These are phyloP conservation scores for Lymantria dispar DNA, from an alignment of 2,888 invertebrate species.

Conservation along the genomic window DNA sequence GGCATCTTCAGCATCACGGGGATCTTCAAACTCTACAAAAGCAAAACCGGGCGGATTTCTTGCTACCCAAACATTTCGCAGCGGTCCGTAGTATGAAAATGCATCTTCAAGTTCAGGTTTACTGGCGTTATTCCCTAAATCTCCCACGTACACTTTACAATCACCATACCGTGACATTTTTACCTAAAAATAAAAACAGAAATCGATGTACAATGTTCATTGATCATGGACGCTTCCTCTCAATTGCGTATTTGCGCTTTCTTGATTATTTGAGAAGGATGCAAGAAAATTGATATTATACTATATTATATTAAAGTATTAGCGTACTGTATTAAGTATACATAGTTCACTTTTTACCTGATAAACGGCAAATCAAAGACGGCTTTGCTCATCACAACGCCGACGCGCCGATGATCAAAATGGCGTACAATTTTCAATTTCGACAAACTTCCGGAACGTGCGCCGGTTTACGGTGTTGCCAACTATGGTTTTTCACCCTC, in stretches of 20 bases:
- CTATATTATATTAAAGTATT: too few species aligned
- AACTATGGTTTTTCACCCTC: too few species aligned
- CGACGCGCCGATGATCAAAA: too few species aligned
- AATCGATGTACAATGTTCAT: background rate
- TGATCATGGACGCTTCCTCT: background rate
- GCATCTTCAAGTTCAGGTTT: conserved; percentile 97
- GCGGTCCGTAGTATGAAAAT: conserved; percentile 95
- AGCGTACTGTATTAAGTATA: too few species aligned
- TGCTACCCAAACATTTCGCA: conserved; percentile 98
- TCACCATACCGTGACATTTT: conserved; percentile 92
- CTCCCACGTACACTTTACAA: conserved; percentile 98
- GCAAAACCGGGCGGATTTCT: conserved; percentile 97
- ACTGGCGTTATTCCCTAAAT: conserved; percentile 94
- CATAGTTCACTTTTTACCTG: too few species aligned
- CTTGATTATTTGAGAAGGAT: too few species aligned
- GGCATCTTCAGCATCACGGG: conserved; percentile 95
- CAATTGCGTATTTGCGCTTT: background rate
- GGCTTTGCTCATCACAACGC: too few species aligned
- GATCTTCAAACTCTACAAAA: conserved; percentile 96
- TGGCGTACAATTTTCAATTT: too few species aligned
- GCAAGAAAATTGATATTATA: too few species aligned
- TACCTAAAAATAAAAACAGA: conserved; percentile 15
- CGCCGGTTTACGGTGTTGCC: too few species aligned
- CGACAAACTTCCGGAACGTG: too few species aligned
- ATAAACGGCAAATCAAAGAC: too few species aligned